A percentile compares a stretch with the other conserved stretches of the same genome.
Conservation (phyloP, 2,888 invertebrate species). For the Drosophila phalerata region DNA sequence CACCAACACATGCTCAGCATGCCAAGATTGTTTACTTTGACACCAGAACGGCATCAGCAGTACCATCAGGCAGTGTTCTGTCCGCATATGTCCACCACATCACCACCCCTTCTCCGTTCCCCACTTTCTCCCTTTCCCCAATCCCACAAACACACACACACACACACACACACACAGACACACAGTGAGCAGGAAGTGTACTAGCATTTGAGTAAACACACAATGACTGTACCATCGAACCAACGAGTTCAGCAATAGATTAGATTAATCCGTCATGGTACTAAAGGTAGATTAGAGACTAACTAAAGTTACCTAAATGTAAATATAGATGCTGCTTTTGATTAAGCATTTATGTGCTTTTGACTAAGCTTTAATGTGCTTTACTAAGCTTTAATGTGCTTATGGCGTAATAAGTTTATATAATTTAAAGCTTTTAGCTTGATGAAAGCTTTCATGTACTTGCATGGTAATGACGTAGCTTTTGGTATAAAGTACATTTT, state of each 20-base stretch:
- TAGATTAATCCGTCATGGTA: conserved; percentile 1
- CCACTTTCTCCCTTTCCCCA: neutral
- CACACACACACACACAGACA: neutral
- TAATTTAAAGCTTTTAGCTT: too few relatives aligned
- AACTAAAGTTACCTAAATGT: neutral
- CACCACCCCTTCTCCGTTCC: neutral
- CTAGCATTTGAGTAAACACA: conserved; percentile 19
- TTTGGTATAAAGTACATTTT: too few relatives aligned
- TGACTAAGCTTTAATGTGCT: too few relatives aligned
- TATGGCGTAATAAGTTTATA: too few relatives aligned
- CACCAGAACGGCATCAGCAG: conserved; percentile 39
- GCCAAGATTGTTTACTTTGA: conserved; percentile 60
- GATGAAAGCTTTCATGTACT: too few relatives aligned
- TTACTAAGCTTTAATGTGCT: too few relatives aligned
- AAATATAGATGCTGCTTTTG: neutral
- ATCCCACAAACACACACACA: neutral
- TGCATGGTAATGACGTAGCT: too few relatives aligned
- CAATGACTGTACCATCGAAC: neutral
- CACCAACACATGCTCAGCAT: conserved; percentile 48
- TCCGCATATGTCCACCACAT: neutral
- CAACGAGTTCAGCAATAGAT: conserved; percentile 6
- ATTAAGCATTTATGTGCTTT: too few relatives aligned
- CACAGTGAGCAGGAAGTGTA: conserved; percentile 15
- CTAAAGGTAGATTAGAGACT: neutral
- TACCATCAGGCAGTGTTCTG: conserved; percentile 1